These are phyloP conservation scores for Grantiella picta DNA, from an alignment of 2,113 vertebrate genomes.

Conservation along the genomic window DNA sequence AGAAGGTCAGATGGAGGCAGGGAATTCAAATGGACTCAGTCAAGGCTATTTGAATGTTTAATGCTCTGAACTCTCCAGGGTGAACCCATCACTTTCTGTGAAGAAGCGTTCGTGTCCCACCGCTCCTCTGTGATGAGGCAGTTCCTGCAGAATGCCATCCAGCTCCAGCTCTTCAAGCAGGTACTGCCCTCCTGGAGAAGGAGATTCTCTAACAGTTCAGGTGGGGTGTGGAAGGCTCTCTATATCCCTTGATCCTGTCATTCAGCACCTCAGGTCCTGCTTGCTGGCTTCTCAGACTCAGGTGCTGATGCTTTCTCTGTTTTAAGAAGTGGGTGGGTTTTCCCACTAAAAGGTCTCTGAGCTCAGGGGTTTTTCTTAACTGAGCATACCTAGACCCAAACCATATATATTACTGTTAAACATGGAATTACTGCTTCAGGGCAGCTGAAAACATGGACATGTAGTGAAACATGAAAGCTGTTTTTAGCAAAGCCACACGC, in stretches of 20 bases:
- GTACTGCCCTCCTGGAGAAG: constrained; percentile 43
- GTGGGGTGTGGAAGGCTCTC: not conserved
- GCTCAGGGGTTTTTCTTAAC: not conserved
- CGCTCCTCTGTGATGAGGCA: constrained; percentile 92
- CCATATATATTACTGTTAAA: not conserved
- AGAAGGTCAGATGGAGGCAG: not conserved
- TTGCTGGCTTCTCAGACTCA: not conserved
- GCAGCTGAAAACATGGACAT: not conserved
- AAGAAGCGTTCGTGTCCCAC: constrained; percentile 90
- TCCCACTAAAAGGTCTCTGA: not conserved
- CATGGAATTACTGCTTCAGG: not conserved
- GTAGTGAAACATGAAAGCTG: not conserved
- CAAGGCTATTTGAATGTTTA: not conserved
- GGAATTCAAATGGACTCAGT: not conserved
- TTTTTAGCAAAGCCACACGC: not conserved
- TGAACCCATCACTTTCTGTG: constrained; percentile 93
- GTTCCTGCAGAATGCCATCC: constrained; percentile 94
- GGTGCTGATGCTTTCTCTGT: not conserved
- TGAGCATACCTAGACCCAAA: not conserved
- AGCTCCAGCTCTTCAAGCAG: constrained; percentile 98
- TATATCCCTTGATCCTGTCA: not conserved
- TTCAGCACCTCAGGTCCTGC: not conserved
- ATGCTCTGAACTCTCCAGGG: constrained; percentile 72
- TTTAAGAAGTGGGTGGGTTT: not conserved
- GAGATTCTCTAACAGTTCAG: not conserved